Conservation (phyloP, 1,140 invertebrate species). For the Coptotermes formosanus region DNA sequence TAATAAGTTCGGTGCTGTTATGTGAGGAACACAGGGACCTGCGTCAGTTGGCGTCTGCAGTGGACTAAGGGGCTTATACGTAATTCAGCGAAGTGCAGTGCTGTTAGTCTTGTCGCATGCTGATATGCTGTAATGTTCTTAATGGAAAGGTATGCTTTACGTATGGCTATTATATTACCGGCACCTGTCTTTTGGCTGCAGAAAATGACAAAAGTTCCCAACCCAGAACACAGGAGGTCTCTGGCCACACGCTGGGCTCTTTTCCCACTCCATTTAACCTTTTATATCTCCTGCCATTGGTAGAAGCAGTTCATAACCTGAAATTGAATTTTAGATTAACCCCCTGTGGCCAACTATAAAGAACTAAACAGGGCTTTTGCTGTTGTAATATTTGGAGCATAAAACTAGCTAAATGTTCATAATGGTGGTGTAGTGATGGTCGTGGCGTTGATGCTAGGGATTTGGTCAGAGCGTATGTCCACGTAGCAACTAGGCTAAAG, state of each 20-base stretch:
- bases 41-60: too few species aligned
- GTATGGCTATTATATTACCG: not conserved
- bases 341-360: not conserved
- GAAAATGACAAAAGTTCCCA: not conserved
- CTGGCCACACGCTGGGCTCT: not conserved
- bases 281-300: not conserved
- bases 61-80: not conserved
- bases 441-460: not conserved
- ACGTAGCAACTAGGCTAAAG: not conserved
- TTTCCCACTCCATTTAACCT: not conserved
- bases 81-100: not conserved
- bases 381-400: not conserved
- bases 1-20: too few species aligned
- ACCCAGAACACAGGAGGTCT: not conserved
- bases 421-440: too few species aligned
- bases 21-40: too few species aligned
- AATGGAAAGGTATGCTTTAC: not conserved
- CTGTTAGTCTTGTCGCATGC: not conserved
- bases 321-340: constrained; percentile 17
- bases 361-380: not conserved
- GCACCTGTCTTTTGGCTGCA: not conserved
- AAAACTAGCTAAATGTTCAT: not conserved
- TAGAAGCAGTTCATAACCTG: not conserved
- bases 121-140: too few species aligned
- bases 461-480: not conserved